Conservation (phyloP, 2,888 invertebrate species). For the Psylliodes chrysocephalus region DNA sequence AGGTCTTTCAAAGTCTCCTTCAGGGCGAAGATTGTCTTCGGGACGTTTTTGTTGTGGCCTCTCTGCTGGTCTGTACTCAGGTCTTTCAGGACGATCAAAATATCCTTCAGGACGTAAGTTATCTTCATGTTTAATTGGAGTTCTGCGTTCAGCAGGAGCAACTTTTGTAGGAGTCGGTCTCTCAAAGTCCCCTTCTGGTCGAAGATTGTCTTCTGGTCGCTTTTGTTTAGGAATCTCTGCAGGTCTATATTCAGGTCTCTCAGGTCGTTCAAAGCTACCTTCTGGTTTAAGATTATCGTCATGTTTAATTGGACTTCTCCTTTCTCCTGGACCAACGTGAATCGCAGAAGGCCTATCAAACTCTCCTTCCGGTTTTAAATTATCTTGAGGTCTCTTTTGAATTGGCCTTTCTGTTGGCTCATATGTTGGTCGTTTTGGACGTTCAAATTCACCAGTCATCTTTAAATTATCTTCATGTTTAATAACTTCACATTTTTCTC, state of each 20-base stretch:
- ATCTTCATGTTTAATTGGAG: slow-evolving; percentile 57
- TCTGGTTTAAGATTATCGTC: slow-evolving; percentile 64
- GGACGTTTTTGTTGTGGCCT: slow-evolving; percentile 59
- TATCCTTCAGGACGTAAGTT: slow-evolving; percentile 65
- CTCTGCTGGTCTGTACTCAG: slow-evolving; percentile 57
- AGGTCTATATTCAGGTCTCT: slow-evolving; percentile 54
- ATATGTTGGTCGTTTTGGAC: slow-evolving; percentile 63
- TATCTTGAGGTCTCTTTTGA: slow-evolving; percentile 66
- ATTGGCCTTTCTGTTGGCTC: slow-evolving; percentile 66
- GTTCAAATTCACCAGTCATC: slow-evolving; percentile 73
- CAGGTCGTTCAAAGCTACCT: slow-evolving; percentile 63
- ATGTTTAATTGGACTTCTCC: slow-evolving; percentile 64
- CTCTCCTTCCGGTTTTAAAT: slow-evolving; percentile 66
- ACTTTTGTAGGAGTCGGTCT: slow-evolving; percentile 60
- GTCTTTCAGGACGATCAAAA: slow-evolving; percentile 58
- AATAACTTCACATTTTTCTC: slow-evolving; percentile 72
- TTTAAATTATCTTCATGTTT: slow-evolving; percentile 74
- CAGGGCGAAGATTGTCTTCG: slow-evolving; percentile 66
- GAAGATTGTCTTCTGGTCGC: slow-evolving; percentile 70
- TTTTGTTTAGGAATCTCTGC: slow-evolving; percentile 62
- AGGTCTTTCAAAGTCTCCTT: slow-evolving; percentile 64
- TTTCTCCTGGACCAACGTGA: slow-evolving; percentile 64
- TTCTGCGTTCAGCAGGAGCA: slow-evolving; percentile 55
- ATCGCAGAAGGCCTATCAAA: slow-evolving; percentile 65
- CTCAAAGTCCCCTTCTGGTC: slow-evolving; percentile 63